Evolutionary conservation across 2,797 vertebrate species (phyloP).

Genomic region (Semotilus atromaculatus): DNA sequence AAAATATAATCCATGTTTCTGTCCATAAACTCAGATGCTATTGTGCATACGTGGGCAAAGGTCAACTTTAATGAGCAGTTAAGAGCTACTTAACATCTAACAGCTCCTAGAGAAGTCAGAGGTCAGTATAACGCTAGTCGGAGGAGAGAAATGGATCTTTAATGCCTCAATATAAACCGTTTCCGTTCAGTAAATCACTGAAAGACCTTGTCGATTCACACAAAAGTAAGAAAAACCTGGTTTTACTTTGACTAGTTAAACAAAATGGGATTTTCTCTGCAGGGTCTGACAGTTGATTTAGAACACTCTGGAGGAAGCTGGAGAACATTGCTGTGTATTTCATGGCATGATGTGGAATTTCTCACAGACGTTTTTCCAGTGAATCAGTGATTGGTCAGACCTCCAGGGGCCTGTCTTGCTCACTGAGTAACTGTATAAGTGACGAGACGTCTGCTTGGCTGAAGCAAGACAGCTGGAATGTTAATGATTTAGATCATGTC

Average conservation of each 20-base stretch:
- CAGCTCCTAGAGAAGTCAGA: conserved; percentile 31
- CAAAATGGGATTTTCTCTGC: conserved; percentile 27
- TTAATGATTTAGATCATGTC: conserved; percentile 61
- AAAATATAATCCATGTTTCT: conserved; percentile 28
- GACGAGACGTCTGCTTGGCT: conserved; percentile 46
- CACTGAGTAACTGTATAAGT: conserved; percentile 20
- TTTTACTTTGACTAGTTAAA: conserved; percentile 37
- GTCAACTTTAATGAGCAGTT: conserved; percentile 40
- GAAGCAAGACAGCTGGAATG: conserved; percentile 68
- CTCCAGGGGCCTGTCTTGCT: conserved; percentile 60
- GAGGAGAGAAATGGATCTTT: neutral
- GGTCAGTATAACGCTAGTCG: neutral
- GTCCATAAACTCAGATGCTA: conserved; percentile 31
- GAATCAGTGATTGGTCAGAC: conserved; percentile 54
- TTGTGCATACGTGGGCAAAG: conserved; percentile 39
- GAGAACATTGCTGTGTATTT: conserved; percentile 59
- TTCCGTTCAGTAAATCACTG: conserved; percentile 32
- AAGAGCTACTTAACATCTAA: conserved; percentile 32
- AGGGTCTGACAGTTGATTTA: conserved; percentile 44
- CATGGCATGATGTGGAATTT: conserved; percentile 73
- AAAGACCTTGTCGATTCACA: neutral
- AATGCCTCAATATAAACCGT: neutral
- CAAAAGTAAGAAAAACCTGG: conserved; percentile 5
- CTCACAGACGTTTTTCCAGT: conserved; percentile 59
- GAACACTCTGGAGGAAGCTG: conserved; percentile 43